Conservation (phyloP, 2,113 vertebrate species). For the Oceanodroma tethys region DNA sequence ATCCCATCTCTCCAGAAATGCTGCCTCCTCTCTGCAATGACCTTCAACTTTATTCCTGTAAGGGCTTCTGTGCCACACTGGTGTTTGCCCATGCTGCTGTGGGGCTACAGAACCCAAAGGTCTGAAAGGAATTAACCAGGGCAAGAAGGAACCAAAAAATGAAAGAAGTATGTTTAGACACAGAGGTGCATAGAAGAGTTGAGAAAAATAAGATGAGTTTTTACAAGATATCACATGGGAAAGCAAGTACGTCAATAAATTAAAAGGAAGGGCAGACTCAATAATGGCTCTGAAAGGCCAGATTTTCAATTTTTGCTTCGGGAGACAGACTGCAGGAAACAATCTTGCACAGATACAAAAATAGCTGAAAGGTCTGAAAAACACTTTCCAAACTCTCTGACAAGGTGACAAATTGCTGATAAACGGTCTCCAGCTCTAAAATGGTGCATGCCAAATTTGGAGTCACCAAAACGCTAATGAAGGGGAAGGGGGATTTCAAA, state of each 20-base stretch:
- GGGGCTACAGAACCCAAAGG: not conserved
- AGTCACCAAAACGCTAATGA: not conserved
- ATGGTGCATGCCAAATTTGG: not conserved
- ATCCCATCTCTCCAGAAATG: not conserved
- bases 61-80: not conserved
- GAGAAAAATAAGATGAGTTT: not conserved
- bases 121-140: not conserved
- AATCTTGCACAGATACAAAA: not conserved
- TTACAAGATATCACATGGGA: not conserved
- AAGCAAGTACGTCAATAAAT: not conserved
- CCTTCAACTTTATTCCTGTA: not conserved
- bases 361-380: not conserved
- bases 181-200: not conserved
- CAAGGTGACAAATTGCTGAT: not conserved
- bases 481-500: not conserved
- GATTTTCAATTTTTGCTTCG: not conserved
- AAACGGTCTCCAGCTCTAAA: not conserved
- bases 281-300: not conserved
- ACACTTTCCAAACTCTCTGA: not conserved
- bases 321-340: not conserved
- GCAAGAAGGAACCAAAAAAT: not conserved
- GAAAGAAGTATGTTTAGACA: not conserved
- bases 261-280: not conserved
- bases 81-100: not conserved
- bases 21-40: not conserved